Conservation (phyloP, 2,888 invertebrate genomes). For the Laothoe populi region DNA sequence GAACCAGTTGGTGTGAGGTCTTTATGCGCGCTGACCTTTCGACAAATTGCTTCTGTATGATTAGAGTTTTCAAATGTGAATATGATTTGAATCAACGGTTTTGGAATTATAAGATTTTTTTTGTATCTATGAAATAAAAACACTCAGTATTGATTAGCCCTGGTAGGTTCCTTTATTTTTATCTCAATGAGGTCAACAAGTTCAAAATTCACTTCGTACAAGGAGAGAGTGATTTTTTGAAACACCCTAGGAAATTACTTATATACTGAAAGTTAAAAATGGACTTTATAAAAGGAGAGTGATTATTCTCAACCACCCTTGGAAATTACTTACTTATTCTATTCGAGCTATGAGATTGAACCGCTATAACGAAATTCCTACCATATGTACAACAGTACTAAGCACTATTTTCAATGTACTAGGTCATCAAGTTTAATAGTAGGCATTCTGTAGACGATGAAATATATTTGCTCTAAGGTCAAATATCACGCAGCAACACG, state of each 20-base stretch:
- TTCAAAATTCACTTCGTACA: neutral
- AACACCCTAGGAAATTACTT: no score
- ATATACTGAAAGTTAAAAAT: neutral
- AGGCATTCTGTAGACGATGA: no score
- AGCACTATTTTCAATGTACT: neutral
- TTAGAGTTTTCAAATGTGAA: neutral
- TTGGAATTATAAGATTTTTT: neutral
- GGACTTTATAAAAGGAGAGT: no score
- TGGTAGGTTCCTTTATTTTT: no score
- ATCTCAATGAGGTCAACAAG: neutral
- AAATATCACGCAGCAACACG: neutral
- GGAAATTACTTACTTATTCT: no score
- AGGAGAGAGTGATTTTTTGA: no score
- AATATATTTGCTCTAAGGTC: neutral
- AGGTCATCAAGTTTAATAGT: neutral
- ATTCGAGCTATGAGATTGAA: no score
- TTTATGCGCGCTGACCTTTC: slow-evolving; percentile 5
- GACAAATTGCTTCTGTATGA: slow-evolving; percentile 16
- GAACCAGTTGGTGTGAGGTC: slow-evolving; percentile 9
- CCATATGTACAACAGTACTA: neutral
- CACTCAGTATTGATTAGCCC: no score
- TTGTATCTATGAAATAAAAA: neutral
- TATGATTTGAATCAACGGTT: neutral
- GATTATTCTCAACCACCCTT: no score
- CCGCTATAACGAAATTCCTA: no score